Percentiles rank a stretch among this genome's conserved stretches.
Evolutionary conservation across 2,113 vertebrate species (phyloP).

Genomic region (Psettodes erumei): DNA sequence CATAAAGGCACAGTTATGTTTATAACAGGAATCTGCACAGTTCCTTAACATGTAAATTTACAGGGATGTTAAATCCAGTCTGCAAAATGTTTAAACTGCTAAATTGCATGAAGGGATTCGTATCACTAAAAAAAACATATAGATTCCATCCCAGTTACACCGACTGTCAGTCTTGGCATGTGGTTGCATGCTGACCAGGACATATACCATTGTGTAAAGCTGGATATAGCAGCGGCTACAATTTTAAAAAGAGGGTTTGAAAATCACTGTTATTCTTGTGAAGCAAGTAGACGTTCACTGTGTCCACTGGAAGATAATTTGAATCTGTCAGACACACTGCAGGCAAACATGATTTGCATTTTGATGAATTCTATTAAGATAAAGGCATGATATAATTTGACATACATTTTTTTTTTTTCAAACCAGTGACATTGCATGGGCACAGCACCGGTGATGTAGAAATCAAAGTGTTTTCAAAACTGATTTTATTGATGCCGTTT

Average conservation of each 20-base stretch:
- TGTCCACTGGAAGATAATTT: not conserved
- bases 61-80: not conserved
- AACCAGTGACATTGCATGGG: not conserved
- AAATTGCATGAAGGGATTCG: not conserved
- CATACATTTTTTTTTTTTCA: too few relatives aligned
- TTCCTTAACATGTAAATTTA: not conserved
- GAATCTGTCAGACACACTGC: not conserved
- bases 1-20: not conserved
- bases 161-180: not conserved
- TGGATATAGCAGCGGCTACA: not conserved
- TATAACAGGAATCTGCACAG: not conserved
- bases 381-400: too few relatives aligned
- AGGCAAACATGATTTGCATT: not conserved
- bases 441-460: too few relatives aligned
- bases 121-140: not conserved
- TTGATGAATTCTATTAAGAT: too few relatives aligned
- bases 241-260: not conserved
- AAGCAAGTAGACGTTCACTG: slow-evolving; percentile 14
- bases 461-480: not conserved
- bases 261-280: not conserved
- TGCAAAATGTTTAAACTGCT: not conserved
- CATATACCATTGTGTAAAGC: not conserved
- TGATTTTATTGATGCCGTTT: not conserved
- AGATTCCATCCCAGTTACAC: not conserved
- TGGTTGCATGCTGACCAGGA: not conserved